Percentiles rank a stretch among this genome's conserved stretches.
Conservation (phyloP, 1,140 invertebrate genomes). For the Meloidogyne hapla region DNA sequence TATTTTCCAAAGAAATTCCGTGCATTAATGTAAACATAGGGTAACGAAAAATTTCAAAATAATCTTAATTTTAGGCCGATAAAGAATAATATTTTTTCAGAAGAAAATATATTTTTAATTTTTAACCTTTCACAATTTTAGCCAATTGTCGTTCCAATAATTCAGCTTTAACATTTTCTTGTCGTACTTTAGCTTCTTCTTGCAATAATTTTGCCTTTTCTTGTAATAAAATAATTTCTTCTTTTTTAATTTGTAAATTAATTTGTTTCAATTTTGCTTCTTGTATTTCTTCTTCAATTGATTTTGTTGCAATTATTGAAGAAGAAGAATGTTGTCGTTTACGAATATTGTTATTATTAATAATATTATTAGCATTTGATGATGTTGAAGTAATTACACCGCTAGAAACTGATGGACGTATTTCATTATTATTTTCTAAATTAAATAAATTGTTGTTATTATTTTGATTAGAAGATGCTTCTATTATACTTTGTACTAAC, state of each 20-base stretch:
- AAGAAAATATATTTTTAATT: neutral
- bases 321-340: conserved; percentile 16
- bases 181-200: conserved; percentile 29
- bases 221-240: conserved; percentile 21
- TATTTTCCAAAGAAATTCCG: neutral
- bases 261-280: conserved; percentile 24
- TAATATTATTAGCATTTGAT: neutral
- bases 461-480: neutral
- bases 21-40: neutral
- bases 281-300: conserved; percentile 26
- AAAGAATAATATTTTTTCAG: too few species aligned
- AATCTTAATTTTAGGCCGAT: too few species aligned
- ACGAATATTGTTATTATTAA: neutral
- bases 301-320: conserved; percentile 6
- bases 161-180: conserved; percentile 30
- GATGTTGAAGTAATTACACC: neutral
- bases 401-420: neutral
- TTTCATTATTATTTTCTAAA: neutral
- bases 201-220: conserved; percentile 20
- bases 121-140: neutral
- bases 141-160: conserved; percentile 23
- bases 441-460: neutral
- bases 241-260: conserved; percentile 24
- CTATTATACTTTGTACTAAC: neutral
- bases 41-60: neutral